These are phyloP conservation scores for Megaustenia siamemsis DNA, from an alignment of 2,888 invertebrate species.

Conservation along the genomic window DNA sequence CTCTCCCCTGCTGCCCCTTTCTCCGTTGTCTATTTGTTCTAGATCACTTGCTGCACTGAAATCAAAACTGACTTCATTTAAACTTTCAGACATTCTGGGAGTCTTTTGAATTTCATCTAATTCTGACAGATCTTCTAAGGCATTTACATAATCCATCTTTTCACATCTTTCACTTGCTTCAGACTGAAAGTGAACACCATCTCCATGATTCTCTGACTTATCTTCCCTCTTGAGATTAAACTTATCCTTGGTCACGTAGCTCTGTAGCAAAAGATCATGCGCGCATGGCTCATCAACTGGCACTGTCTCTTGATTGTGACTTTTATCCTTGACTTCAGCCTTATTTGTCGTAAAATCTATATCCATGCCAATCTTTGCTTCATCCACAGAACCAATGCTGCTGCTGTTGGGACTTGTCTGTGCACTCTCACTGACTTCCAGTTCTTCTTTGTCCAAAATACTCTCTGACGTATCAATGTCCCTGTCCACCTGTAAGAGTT, in stretches of 20 bases:
- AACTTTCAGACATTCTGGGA: neutral
- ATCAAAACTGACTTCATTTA: neutral
- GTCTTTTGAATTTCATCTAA: neutral
- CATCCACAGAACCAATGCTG: slow-evolving; percentile 27
- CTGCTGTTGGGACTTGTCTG: slow-evolving; percentile 28
- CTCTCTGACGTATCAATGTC: slow-evolving; percentile 3
- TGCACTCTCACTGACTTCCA: slow-evolving; percentile 5
- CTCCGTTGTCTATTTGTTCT: neutral
- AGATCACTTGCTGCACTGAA: neutral
- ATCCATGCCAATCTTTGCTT: neutral
- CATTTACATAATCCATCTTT: neutral
- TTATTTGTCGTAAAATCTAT: neutral
- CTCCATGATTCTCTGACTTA: slow-evolving; percentile 19
- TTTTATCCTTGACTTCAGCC: neutral
- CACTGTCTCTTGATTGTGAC: neutral
- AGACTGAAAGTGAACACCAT: neutral
- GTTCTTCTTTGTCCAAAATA: neutral
- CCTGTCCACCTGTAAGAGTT: slow-evolving; percentile 19
- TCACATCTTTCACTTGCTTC: neutral
- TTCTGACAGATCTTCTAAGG: neutral
- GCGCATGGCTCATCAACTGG: neutral
- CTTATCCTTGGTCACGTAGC: slow-evolving; percentile 44
- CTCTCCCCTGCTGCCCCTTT: neutral
- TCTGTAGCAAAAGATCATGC: slow-evolving; percentile 30
- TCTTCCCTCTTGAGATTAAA: slow-evolving; percentile 52